Evolutionary conservation across 2,113 vertebrate genomes (phyloP).

Genomic region (Rousettus leschenaultii): DNA sequence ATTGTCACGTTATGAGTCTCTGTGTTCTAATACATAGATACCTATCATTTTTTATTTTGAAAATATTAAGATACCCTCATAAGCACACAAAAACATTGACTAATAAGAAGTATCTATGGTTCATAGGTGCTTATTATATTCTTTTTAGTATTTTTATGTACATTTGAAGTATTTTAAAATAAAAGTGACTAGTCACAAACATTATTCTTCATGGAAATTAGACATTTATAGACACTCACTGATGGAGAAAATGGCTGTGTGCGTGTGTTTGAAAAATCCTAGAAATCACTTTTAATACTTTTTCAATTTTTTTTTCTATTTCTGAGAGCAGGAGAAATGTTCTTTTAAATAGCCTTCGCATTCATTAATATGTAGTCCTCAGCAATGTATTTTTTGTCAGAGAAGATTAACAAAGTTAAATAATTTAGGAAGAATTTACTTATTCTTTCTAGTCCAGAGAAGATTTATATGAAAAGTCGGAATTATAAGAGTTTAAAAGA

Average conservation of each 20-base stretch:
- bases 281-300: not conserved
- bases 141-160: not conserved
- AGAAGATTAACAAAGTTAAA: constrained; percentile 19
- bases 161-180: constrained; percentile 3
- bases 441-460: constrained; percentile 23
- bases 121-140: not conserved
- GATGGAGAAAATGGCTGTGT: not conserved
- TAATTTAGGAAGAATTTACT: constrained; percentile 35
- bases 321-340: not conserved
- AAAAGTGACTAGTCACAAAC: not conserved
- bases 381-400: not conserved
- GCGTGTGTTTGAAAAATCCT: not conserved
- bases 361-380: not conserved
- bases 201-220: not conserved
- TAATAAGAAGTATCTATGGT: not conserved
- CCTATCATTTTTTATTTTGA: constrained; percentile 26
- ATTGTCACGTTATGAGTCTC: not conserved
- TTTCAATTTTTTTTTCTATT: not conserved
- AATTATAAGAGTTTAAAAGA: not conserved
- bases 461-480: not conserved
- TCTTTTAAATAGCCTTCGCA: not conserved
- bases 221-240: not conserved
- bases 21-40: not conserved
- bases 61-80: not conserved
- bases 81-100: not conserved